Evolutionary conservation across 1,140 invertebrate genomes (phyloP), one percentile per base, ranked within the genome.

Genomic region (Latrodectus geometricus): DNA sequence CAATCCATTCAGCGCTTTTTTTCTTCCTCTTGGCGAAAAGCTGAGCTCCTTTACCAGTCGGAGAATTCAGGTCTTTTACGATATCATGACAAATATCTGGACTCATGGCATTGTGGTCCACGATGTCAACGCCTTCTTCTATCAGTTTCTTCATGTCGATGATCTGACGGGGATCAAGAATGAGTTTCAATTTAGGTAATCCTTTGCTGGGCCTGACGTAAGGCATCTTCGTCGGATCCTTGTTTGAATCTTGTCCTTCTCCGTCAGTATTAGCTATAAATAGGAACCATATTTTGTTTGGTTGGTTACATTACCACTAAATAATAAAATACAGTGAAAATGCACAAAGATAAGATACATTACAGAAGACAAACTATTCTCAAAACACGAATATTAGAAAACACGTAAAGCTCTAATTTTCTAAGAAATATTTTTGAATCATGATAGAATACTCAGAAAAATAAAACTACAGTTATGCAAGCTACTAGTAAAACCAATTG

Each of bases 21-120:
- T 95, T 95, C 90, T 95, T 94, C 72, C 96, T 93, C 90, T 96
- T 96, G 21, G 95, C 95, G 92, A 97, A 97, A 89, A 97, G 93
- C 91, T 96, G 95, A 17, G 96, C 96, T 84, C 96, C 95, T 93
- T 95, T 95, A 90, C 95, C 95, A 90, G 93, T 94, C 48, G 95
- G 95, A 88, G 94, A 94, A 89, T 96, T 95, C 61, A 96, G 91
- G 90, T 95, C 95, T 86, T 94, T 94, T 20, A 96, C 95, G 79
- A 96, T 93, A 88, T 94, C 94, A 80, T 94, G 94, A 90, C 95
- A 95, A 61, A 95, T 92, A 79, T 94, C 93, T 9, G 95, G 88
- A 93, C 95, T 88, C 94, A 91, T 50, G 92, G 93, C 86, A 89
- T 92, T 92, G 75, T 93, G 93, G 84, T 95, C 93, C 73, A 94